phyloP scores from a whole-genome alignment of 2,113 vertebrate genomes.

The crab-eating macaque (Macaca fascicularis) region T2T-MFA8v1.1 NC_088381.1:25883001-25883500 shows the following conservation, averaged over 20 bases:
- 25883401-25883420: not conserved
- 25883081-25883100: not conserved
- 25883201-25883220: not conserved
- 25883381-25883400: constrained; percentile 11
- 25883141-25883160: not conserved
- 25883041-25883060: not conserved
- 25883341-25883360: not conserved
- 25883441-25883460: not conserved
- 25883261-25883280: not conserved
- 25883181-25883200: not conserved
- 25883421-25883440: not conserved
- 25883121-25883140: not conserved
- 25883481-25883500: not conserved
- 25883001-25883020: not conserved
- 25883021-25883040: not conserved
- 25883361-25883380: not conserved
- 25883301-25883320: not conserved
- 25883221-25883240: not conserved
- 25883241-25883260: not conserved
- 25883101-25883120: not conserved
- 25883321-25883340: not conserved
- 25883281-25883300: not conserved
- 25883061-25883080: not conserved
- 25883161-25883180: not conserved
- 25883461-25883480: not conserved